These are phyloP conservation scores for Rhopalosiphum nymphaeae DNA, from an alignment of 2,888 invertebrate species.

Conservation along the genomic window DNA sequence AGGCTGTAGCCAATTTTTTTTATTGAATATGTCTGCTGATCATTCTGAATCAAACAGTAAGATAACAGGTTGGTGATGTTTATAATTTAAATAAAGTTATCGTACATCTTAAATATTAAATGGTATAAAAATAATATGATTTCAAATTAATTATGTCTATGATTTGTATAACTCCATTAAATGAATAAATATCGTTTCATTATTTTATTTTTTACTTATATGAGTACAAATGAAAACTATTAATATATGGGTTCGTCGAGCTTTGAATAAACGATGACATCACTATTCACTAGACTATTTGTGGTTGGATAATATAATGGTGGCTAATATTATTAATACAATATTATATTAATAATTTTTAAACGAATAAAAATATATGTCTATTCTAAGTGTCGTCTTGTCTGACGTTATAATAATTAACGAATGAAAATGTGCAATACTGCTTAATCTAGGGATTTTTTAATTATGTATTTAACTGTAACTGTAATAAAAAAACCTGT, in stretches of 20 bases:
- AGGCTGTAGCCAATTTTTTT: slow-evolving; percentile 49
- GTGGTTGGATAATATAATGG: slow-evolving; percentile 13
- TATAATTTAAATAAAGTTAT: not conserved
- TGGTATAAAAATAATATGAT: not conserved
- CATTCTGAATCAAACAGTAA: slow-evolving; percentile 60
- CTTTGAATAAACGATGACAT: slow-evolving; percentile 27
- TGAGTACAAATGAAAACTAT: slow-evolving; percentile 6
- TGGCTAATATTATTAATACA: slow-evolving; percentile 23
- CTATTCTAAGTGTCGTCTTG: not conserved
- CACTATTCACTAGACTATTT: slow-evolving; percentile 14
- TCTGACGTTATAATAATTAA: not conserved
- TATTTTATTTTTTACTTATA: not conserved
- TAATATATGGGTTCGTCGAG: slow-evolving; percentile 20
- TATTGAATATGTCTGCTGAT: slow-evolving; percentile 62
- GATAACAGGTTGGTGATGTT: slow-evolving; percentile 55
- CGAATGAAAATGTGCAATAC: not conserved
- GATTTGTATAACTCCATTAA: not conserved
- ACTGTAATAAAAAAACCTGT: not conserved
- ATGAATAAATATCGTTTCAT: not conserved
- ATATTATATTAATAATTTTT: not conserved
- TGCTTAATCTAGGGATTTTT: not conserved
- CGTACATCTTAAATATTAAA: not conserved
- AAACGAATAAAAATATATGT: not conserved
- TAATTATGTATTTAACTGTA: not conserved
- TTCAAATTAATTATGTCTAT: not conserved